phyloP scores from a whole-genome alignment of 2,888 invertebrate species.

The Trissolcus japonicus region DNA sequence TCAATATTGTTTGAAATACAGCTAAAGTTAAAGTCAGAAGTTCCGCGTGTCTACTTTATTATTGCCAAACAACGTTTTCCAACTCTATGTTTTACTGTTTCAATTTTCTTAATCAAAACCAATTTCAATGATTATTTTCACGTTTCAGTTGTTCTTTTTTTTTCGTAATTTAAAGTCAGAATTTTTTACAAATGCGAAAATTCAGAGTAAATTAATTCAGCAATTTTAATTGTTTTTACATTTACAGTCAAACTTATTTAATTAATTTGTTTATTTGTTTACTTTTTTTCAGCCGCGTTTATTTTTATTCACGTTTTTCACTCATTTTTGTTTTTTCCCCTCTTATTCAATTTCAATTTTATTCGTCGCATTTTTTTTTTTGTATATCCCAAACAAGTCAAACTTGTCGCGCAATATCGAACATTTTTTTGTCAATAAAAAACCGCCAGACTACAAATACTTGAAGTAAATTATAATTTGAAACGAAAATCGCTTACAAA shows the following conservation, averaged over 20 bases:
- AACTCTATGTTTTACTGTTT: slow-evolving; percentile 40
- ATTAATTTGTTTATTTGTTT: no score
- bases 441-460: slow-evolving; percentile 29
- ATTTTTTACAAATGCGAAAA: background rate
- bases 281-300: no score
- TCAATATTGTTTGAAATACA: slow-evolving; percentile 73
- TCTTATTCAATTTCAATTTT: background rate
- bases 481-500: slow-evolving; percentile 20
- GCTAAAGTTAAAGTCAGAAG: slow-evolving; percentile 65
- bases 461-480: slow-evolving; percentile 25
- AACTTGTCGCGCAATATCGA: background rate
- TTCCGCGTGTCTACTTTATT: slow-evolving; percentile 57
- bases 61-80: slow-evolving; percentile 53
- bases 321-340: background rate
- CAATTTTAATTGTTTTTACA: background rate
- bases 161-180: background rate
- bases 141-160: background rate
- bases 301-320: background rate
- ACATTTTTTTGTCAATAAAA: slow-evolving; percentile 14
- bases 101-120: slow-evolving; percentile 42
- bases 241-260: no score
- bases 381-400: background rate
- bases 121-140: slow-evolving; percentile 12
- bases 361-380: slow-evolving; percentile 8
- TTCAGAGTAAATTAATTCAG: background rate